Percentiles rank a stretch among this genome's conserved stretches.
phyloP scores from a whole-genome alignment of 2,113 vertebrate species.

The Muntiacus reevesi region DNA sequence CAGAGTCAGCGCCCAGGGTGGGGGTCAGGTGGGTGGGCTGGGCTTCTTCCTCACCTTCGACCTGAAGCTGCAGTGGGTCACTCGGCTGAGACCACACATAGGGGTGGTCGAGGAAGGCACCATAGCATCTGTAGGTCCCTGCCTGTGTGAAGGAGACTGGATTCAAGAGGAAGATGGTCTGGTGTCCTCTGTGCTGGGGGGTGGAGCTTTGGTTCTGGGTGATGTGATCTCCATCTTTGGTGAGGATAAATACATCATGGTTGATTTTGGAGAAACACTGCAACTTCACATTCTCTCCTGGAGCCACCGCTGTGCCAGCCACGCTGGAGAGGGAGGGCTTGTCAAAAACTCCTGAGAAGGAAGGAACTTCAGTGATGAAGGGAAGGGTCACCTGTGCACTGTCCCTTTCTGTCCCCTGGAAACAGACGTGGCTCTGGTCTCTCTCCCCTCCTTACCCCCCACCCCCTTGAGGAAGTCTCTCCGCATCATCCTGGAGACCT shows the following conservation, averaged over 20 bases:
- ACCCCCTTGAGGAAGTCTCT: fast-evolving
- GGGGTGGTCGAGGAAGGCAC: fast-evolving
- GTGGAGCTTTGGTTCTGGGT: neutral
- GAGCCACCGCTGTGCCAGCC: neutral
- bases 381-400: fast-evolving
- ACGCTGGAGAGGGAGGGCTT: neutral
- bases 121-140: neutral
- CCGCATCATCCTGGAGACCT: fast-evolving
- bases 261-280: neutral
- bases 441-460: fast-evolving
- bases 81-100: neutral
- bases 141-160: neutral
- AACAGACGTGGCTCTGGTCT: neutral
- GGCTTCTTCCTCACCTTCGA: neutral
- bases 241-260: neutral
- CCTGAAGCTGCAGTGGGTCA: neutral
- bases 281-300: neutral
- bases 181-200: fast-evolving
- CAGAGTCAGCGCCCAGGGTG: too few relatives aligned
- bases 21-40: fast-evolving
- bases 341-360: neutral
- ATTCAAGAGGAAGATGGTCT: neutral
- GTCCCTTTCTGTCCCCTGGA: too few relatives aligned
- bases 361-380: neutral
- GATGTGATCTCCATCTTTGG: neutral